Base-by-base conservation (phyloP, 2,888 invertebrate species). In the Laspeyria flexula region DNA sequence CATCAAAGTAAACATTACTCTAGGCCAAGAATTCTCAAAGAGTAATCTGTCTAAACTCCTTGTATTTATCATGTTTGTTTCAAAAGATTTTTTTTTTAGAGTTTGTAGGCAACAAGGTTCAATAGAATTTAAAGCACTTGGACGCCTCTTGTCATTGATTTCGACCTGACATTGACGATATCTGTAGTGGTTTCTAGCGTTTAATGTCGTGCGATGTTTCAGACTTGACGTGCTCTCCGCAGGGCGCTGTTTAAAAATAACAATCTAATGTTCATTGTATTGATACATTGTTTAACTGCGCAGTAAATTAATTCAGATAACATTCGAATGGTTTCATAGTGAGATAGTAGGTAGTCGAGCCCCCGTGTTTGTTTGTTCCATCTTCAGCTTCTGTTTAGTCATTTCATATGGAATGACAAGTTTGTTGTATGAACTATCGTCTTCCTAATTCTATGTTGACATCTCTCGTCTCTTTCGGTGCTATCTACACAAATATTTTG, bases 331-430 rank as follows among this genome's bases (percentile, higher is more conserved):
- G 70, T 65, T 55, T 37, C 57, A 55, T 48, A 51, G 48, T 43
- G 46, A 58, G 67, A 77, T 77, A 75, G 71, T 65, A 62, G 47
- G 41, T 10, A 70, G 83, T 52, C 84, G 81, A 84, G 79, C 82
- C 83, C 69, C 77, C 77, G 62, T 61, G 57, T 43, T 47, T 81
- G 73, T 81, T 77, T 78, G 69, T 53, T 57, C 60, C 59, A 52
- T 71, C 69, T 70, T 48, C 57, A 69, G 69, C 57, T 69, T 55
- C 59, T 81, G 75, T 84, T 81, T 82, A 73, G 67, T 65, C 61
- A 55, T 77, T 74, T 68, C 67, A 72, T 73, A 66, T 56, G 55
- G 66, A 54, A 62, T 60, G 77, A 77, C 73, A 77, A 67, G 53
- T 68, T 62, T 71, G 69, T 67, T 74, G 60, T 69, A 46, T 43